Conservation (phyloP, 2,113 vertebrate species). For the Anarrhichthys ocellatus region DNA sequence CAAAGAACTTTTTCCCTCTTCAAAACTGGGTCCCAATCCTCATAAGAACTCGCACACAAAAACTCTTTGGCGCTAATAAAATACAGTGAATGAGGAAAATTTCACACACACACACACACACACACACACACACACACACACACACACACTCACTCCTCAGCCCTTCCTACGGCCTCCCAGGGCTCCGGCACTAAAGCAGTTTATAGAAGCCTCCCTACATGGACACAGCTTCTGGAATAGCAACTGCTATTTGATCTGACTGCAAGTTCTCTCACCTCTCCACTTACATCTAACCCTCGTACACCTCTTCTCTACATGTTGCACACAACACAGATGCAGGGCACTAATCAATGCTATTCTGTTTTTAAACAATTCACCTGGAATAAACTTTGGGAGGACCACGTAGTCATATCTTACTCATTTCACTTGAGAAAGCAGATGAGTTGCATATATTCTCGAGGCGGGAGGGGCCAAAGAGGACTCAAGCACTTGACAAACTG, state of each 20-base stretch:
- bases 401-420: too few species aligned
- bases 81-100: conserved; percentile 5
- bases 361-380: too few species aligned
- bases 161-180: conserved; percentile 67
- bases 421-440: neutral
- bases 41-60: neutral
- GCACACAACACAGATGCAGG: conserved; percentile 23
- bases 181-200: conserved; percentile 76
- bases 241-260: conserved; percentile 85
- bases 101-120: neutral
- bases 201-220: conserved; percentile 89
- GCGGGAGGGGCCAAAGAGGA: neutral
- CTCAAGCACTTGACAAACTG: too few species aligned
- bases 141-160: conserved; percentile 30
- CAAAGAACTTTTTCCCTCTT: conserved; percentile 45
- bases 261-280: conserved; percentile 72
- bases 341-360: neutral
- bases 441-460: too few species aligned
- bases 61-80: neutral
- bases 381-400: neutral
- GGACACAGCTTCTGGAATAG: conserved; percentile 89
- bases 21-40: conserved; percentile 17
- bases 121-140: conserved; percentile 32
- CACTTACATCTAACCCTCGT: conserved; percentile 61
- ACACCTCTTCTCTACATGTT: conserved; percentile 31